Percentiles rank a stretch among this genome's conserved stretches.
Conservation (phyloP, 2,888 invertebrate genomes). For the Andrena fulva region DNA sequence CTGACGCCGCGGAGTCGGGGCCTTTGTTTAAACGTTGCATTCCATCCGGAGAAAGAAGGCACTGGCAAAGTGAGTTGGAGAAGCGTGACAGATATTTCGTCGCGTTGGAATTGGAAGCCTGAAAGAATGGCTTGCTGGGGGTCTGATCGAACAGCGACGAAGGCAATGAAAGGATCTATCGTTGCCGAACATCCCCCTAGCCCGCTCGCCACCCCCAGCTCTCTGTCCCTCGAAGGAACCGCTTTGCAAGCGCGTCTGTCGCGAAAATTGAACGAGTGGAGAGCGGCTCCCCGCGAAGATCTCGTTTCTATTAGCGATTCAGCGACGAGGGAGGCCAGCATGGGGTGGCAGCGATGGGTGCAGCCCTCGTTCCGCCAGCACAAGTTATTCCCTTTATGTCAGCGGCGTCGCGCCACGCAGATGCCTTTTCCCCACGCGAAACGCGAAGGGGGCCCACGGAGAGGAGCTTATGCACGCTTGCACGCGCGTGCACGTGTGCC, state of each 20-base stretch:
- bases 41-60: too few species aligned
- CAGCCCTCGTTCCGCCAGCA: constrained; percentile 8
- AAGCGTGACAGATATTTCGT: too few species aligned
- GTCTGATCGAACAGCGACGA: too few species aligned
- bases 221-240: not conserved
- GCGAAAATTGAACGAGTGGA: constrained; percentile 36
- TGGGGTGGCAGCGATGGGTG: not conserved
- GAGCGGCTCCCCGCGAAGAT: constrained; percentile 36
- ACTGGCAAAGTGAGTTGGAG: too few species aligned
- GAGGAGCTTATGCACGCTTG: constrained; percentile 30
- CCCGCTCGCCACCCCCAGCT: too few species aligned
- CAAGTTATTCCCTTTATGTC: constrained; percentile 55
- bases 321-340: not conserved
- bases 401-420: constrained; percentile 28
- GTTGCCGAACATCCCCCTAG: too few species aligned
- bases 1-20: too few species aligned
- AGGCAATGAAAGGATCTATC: too few species aligned
- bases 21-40: too few species aligned
- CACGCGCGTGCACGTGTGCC: constrained; percentile 45
- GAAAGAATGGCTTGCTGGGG: too few species aligned
- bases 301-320: constrained; percentile 53
- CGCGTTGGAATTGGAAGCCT: too few species aligned
- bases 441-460: constrained; percentile 2
- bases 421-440: constrained; percentile 39
- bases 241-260: constrained; percentile 9